phyloP scores from a whole-genome alignment of 2,113 vertebrate species.

The Alosa alosa region DNA sequence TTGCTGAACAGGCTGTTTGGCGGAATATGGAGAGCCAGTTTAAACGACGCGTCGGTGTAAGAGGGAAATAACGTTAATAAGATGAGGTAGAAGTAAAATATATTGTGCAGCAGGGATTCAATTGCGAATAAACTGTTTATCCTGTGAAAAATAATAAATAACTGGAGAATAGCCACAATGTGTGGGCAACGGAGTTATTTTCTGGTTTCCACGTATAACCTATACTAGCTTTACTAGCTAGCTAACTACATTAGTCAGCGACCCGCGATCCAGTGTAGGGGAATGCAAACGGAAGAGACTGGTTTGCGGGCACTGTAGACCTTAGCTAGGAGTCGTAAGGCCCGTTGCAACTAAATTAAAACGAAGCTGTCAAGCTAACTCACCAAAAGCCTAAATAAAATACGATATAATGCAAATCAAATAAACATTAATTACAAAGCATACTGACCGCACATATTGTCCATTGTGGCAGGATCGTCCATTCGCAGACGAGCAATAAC shows the following conservation, averaged over 20 bases:
- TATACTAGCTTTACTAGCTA: constrained; percentile 12
- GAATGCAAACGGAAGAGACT: constrained; percentile 20
- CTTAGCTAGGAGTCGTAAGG: not conserved
- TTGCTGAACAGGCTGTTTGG: constrained; percentile 60
- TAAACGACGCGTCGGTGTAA: constrained; percentile 32
- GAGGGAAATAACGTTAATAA: not conserved
- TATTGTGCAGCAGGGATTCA: constrained; percentile 17
- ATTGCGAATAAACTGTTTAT: not conserved
- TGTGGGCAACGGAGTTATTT: not conserved
- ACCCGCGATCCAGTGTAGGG: constrained; percentile 14
- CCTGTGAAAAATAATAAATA: constrained; percentile 1
- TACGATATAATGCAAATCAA: not conserved
- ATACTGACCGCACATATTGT: constrained; percentile 13
- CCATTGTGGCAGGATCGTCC: constrained; percentile 8
- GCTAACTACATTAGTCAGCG: constrained; percentile 15
- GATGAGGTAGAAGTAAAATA: constrained; percentile 27
- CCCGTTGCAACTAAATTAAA: constrained; percentile 1
- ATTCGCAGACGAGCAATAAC: not conserved
- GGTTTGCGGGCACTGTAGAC: constrained; percentile 9
- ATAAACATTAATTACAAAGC: constrained; percentile 7
- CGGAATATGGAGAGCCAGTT: constrained; percentile 66
- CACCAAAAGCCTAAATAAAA: not conserved
- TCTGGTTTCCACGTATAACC: not conserved
- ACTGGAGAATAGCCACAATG: not conserved
- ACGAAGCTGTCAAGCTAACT: not conserved